Evolutionary conservation across 2,888 invertebrate species (phyloP).

Genomic region (Melinopterus prodromus): DNA sequence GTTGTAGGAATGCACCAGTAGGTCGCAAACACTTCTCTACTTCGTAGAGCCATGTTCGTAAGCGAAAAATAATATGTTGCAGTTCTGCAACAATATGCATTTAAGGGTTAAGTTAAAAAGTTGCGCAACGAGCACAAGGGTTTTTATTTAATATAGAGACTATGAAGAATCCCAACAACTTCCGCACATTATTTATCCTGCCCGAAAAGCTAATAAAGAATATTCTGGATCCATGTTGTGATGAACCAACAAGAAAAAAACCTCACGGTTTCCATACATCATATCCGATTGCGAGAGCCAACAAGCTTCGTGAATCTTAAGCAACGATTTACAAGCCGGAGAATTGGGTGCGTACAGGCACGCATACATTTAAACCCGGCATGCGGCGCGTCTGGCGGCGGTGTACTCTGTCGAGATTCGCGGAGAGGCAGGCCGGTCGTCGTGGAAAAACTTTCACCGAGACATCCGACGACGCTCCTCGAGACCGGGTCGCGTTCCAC

Average conservation of each 20-base stretch:
- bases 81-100: no score
- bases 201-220: no score
- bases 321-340: background rate
- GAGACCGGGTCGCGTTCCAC: constrained; percentile 18
- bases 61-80: no score
- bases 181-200: no score
- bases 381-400: background rate
- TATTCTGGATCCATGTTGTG: background rate
- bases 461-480: background rate
- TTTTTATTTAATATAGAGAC: no score
- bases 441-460: background rate
- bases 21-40: no score
- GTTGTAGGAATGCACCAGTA: no score
- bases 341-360: background rate
- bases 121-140: no score
- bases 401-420: background rate
- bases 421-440: constrained; percentile 14
- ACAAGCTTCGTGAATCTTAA: background rate
- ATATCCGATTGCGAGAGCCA: background rate
- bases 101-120: no score
- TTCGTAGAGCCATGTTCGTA: no score
- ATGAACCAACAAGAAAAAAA: background rate
- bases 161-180: no score
- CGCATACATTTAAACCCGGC: background rate
- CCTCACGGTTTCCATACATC: background rate